Conservation (phyloP, 2,113 vertebrate species). For the Phaethon lepturus region DNA sequence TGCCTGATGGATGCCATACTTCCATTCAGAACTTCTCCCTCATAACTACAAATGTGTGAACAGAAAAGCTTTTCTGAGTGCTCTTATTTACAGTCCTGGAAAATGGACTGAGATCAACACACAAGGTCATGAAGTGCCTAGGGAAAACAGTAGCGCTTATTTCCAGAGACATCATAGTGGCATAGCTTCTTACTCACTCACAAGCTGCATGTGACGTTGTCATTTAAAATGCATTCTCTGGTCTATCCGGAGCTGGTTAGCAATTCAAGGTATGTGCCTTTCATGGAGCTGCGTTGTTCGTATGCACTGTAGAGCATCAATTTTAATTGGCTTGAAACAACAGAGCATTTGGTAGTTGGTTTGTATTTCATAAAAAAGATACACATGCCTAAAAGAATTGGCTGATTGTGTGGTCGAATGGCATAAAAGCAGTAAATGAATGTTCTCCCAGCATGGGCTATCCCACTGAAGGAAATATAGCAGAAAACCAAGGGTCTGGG, state of each 20-base stretch:
- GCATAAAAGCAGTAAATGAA: slow-evolving; percentile 3
- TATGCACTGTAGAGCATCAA: background rate
- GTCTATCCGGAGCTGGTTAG: slow-evolving; percentile 40
- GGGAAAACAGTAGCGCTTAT: slow-evolving; percentile 55
- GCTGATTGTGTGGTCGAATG: background rate
- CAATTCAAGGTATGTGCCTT: background rate
- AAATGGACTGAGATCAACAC: slow-evolving; percentile 57
- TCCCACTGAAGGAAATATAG: background rate
- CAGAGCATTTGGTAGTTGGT: slow-evolving; percentile 20
- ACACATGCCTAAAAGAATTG: background rate
- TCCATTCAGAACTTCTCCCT: slow-evolving; percentile 55
- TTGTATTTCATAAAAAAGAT: slow-evolving; percentile 54
- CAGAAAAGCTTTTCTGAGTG: slow-evolving; percentile 66
- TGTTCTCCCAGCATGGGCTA: background rate
- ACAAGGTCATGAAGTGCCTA: slow-evolving; percentile 51
- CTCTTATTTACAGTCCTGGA: slow-evolving; percentile 69
- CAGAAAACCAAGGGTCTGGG: background rate
- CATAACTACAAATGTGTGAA: slow-evolving; percentile 59
- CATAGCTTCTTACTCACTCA: slow-evolving; percentile 42
- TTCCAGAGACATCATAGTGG: slow-evolving; percentile 48
- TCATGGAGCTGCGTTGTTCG: background rate
- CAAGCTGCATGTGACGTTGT: slow-evolving; percentile 55
- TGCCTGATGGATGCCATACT: slow-evolving; percentile 50
- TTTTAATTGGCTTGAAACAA: slow-evolving; percentile 18
- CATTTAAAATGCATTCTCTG: slow-evolving; percentile 45